Conservation (phyloP, 2,113 vertebrate genomes). For the Hirundichthys speculiger region DNA sequence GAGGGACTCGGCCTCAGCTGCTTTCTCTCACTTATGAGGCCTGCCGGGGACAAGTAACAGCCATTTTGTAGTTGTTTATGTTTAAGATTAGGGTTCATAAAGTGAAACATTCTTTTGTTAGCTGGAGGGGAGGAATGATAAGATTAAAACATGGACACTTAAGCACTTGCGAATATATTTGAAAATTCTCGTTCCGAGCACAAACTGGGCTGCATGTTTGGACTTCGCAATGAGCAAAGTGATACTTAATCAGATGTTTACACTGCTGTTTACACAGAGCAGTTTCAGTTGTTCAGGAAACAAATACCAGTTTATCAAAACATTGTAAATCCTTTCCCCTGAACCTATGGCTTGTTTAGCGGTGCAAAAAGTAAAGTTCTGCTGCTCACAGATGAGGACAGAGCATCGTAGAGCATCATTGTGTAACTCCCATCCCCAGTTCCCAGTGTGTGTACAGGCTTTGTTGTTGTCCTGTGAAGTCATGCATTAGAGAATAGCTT, state of each 20-base stretch:
- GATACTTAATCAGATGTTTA: background rate
- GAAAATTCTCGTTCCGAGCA: too few relatives aligned
- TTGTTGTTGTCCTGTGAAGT: slow-evolving; percentile 77
- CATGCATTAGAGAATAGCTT: slow-evolving; percentile 75
- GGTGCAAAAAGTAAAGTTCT: slow-evolving; percentile 7
- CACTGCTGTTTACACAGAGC: background rate
- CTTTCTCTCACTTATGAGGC: slow-evolving; percentile 49
- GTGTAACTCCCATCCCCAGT: slow-evolving; percentile 43
- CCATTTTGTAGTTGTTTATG: slow-evolving; percentile 53
- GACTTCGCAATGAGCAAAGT: background rate
- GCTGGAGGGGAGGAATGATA: slow-evolving; percentile 46
- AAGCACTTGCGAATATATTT: background rate
- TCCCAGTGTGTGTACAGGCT: slow-evolving; percentile 55
- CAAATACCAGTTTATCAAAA: background rate
- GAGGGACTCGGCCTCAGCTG: slow-evolving; percentile 54
- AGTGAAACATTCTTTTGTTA: slow-evolving; percentile 58
- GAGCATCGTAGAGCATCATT: slow-evolving; percentile 41
- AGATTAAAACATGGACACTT: slow-evolving; percentile 43
- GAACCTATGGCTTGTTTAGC: background rate
- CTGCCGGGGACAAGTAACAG: slow-evolving; percentile 40
- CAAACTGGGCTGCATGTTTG: background rate
- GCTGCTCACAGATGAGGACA: slow-evolving; percentile 30
- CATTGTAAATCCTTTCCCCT: background rate
- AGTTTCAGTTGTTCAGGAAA: background rate
- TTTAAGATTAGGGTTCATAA: slow-evolving; percentile 57